Conservation (phyloP, 2,113 vertebrate species). For the Corydoras sp. region DNA sequence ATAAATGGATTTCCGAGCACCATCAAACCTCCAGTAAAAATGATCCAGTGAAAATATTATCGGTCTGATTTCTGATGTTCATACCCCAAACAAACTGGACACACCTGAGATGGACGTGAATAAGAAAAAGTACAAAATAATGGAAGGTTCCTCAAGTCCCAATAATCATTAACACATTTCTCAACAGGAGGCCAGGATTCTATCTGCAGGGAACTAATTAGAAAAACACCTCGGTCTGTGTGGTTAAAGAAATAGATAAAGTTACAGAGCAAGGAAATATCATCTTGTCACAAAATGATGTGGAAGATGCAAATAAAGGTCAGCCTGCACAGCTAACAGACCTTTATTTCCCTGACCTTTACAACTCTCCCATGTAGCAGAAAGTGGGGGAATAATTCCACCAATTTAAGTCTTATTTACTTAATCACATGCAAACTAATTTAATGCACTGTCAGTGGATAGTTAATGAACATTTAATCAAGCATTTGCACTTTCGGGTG, state of each 20-base stretch:
- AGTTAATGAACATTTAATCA: conserved; percentile 33
- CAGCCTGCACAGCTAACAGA: conserved; percentile 25
- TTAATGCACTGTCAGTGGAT: conserved; percentile 31
- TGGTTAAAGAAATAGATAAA: conserved; percentile 20
- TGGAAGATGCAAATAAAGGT: conserved; percentile 28
- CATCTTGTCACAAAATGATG: conserved; percentile 37
- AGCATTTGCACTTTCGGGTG: conserved; percentile 29
- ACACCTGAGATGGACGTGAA: not conserved
- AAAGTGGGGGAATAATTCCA: conserved; percentile 21
- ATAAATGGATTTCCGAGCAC: too few species aligned
- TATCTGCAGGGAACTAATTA: conserved; percentile 43
- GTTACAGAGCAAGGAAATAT: conserved; percentile 18
- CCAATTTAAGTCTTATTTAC: conserved; percentile 24
- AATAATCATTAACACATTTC: conserved; percentile 42
- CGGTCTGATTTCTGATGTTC: too few species aligned
- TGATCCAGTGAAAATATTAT: too few species aligned
- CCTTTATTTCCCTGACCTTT: conserved; percentile 26
- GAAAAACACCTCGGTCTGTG: conserved; percentile 17
- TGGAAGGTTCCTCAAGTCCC: conserved; percentile 19
- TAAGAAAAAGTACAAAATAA: conserved; percentile 9
- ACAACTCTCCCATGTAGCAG: not conserved
- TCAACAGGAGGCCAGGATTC: conserved; percentile 40
- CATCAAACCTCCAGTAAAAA: too few species aligned
- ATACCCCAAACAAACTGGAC: too few species aligned
- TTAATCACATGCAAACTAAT: conserved; percentile 21